Conservation (phyloP, 2,888 invertebrate genomes). For the Acanthopleura granulata region DNA sequence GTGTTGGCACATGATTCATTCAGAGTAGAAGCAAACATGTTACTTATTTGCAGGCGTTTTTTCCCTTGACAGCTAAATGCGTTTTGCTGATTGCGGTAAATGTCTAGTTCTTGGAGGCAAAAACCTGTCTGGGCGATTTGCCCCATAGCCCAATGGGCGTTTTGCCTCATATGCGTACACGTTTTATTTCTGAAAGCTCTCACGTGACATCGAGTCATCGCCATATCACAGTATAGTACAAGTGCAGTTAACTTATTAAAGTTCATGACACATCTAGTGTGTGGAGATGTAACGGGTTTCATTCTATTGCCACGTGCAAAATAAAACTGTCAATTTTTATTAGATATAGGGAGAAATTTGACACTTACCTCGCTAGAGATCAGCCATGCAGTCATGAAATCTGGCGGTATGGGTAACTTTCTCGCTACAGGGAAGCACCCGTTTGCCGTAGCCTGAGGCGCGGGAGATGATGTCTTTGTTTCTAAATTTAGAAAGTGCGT, state of each 20-base stretch:
- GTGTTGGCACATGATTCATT: no score
- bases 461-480: neutral
- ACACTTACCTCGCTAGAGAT: neutral
- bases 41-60: no score
- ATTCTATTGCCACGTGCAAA: no score
- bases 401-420: neutral
- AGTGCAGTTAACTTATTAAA: no score
- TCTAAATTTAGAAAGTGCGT: neutral
- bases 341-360: no score
- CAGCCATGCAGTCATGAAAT: neutral
- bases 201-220: no score
- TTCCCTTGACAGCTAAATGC: neutral
- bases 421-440: neutral
- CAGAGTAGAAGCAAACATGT: no score
- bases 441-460: no score
- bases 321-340: no score
- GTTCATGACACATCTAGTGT: no score
- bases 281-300: no score
- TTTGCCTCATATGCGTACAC: constrained; percentile 11
- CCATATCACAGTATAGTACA: no score
- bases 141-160: constrained; percentile 9
- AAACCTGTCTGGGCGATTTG: neutral
- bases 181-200: neutral
- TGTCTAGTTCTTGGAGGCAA: neutral
- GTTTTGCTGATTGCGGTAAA: neutral